Base-by-base conservation (phyloP, 2,888 invertebrate species). In the Scrobipalpa costella region DNA sequence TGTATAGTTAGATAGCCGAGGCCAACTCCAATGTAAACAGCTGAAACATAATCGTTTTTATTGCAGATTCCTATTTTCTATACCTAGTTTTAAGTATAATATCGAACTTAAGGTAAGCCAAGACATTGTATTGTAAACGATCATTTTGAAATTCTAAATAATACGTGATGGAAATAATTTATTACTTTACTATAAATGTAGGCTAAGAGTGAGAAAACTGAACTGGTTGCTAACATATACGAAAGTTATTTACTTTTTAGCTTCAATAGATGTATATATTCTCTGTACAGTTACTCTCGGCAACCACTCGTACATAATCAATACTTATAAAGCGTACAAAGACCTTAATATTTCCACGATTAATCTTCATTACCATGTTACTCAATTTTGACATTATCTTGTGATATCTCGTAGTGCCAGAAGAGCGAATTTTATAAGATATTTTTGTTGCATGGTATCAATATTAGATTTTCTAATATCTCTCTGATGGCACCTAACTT, bases 1-100 rank as follows among this genome's bases (percentile, higher is more conserved):
- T 52, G n/a, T n/a, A n/a, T n/a, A 52, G 50, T 5, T 27, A 52
- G 19, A 19, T 13, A 27, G 27, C 34, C 52, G 40, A 52, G 58
- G 62, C 52, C 58, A 66, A 63, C 33, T 44, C 44, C 63, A 52
- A 55, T 63, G 63, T 67, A 66, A 68, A 64, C 67, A 68, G 68
- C 68, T 71, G 68, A 57, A 73, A 61, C 40, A 52, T 52, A 17
- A 61, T 38, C 71, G 66, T 76, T 81, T 44, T 83, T 85, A 90
- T 90, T 90, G 90, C 90, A 90, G 90, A 90, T 90, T 90, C 90
- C 90, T 90, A 84, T 86, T 86, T 88, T 88, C 76, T 88, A 85
- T 75, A 82, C 74, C 70, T 89, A 88, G 84, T 73, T 84, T 66
- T 88, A 89, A 88, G 88, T 75, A 81, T 85, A 84, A 86, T 77